Conservation (phyloP, 2,797 vertebrate species). For the Epinephelus malabaricus region DNA sequence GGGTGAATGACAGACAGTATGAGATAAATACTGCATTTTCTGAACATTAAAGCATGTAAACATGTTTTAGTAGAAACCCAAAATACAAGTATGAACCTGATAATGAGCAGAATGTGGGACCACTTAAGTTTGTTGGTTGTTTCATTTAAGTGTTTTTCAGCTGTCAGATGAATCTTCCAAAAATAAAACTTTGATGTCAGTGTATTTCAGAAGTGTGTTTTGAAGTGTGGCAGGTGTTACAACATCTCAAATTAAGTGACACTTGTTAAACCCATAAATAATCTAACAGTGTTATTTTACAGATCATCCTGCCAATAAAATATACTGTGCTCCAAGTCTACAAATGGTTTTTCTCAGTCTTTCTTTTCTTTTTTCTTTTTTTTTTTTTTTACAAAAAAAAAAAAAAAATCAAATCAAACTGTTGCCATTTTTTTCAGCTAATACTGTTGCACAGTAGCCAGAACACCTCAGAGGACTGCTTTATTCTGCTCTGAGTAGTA, state of each 20-base stretch:
- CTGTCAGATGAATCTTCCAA: not conserved
- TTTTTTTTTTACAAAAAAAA: too few species aligned
- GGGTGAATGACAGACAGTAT: too few species aligned
- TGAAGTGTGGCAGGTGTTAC: not conserved
- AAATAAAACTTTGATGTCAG: not conserved
- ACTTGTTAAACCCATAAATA: not conserved
- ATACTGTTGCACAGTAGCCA: slow-evolving; percentile 7
- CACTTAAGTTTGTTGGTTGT: too few species aligned
- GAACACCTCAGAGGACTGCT: slow-evolving; percentile 41
- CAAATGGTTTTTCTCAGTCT: not conserved
- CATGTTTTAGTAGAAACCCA: too few species aligned
- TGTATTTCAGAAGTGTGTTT: not conserved
- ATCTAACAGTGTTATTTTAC: not conserved
- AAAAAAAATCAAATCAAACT: slow-evolving; percentile 12
- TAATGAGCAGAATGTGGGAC: too few species aligned
- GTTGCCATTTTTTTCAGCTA: not conserved
- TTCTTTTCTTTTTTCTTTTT: not conserved
- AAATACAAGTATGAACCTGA: too few species aligned
- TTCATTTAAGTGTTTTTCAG: not conserved
- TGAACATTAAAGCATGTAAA: too few species aligned
- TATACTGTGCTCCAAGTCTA: not conserved
- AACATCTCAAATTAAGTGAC: not conserved
- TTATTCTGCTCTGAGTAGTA: slow-evolving; percentile 62
- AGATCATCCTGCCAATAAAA: not conserved
- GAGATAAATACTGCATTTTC: too few species aligned